Evolutionary conservation across 1,140 invertebrate genomes (phyloP).

Genomic region (Macrosteles quadrilineatus): DNA sequence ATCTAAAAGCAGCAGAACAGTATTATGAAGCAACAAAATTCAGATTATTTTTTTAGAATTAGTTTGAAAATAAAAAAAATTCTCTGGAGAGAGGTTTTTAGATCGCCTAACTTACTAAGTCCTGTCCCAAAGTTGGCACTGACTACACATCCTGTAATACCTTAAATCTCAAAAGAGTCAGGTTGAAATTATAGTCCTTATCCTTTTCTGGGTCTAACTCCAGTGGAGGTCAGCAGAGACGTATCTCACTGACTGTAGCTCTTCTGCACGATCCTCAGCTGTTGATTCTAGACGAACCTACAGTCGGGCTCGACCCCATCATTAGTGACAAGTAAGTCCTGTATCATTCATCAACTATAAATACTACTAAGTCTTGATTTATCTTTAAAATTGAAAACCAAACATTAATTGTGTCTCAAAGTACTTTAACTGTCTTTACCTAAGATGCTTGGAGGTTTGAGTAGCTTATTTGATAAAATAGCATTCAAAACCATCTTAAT

Average conservation of each 20-base stretch:
- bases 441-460: not conserved
- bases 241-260: conserved; percentile 90
- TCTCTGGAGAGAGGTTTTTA: too few species aligned
- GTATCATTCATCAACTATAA: not conserved
- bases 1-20: too few species aligned
- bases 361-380: not conserved
- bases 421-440: not conserved
- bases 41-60: too few species aligned
- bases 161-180: too few species aligned
- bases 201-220: conserved; percentile 35
- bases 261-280: conserved; percentile 91
- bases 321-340: conserved; percentile 50
- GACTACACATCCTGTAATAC: too few species aligned
- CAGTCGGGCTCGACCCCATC: conserved; percentile 91
- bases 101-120: too few species aligned
- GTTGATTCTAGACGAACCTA: conserved; percentile 91
- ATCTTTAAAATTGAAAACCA: not conserved
- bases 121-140: too few species aligned
- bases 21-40: too few species aligned
- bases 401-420: not conserved
- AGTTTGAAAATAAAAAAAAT: too few species aligned
- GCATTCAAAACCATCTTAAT: too few species aligned
- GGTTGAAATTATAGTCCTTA: too few species aligned
- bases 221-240: conserved; percentile 90
- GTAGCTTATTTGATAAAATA: not conserved